Percentiles rank a stretch among this genome's conserved stretches.
Conservation (phyloP, 2,797 vertebrate species). For the Oreortyx pictus region DNA sequence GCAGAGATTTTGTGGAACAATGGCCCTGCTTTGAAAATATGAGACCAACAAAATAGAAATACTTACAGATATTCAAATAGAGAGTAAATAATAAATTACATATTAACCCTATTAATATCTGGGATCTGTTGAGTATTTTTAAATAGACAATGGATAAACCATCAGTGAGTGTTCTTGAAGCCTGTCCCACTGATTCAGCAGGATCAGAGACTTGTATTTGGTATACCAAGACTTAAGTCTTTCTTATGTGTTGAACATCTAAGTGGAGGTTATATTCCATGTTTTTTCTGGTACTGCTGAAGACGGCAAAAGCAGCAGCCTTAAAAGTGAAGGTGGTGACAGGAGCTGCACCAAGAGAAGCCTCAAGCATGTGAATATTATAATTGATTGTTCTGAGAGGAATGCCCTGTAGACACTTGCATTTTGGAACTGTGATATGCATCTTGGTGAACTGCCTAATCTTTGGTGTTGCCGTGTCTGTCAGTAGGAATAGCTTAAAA, state of each 20-base stretch:
- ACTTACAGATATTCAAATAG: background rate
- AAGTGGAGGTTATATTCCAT: background rate
- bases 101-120: background rate
- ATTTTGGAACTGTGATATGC: background rate
- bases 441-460: background rate
- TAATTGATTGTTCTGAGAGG: background rate
- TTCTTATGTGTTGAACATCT: background rate
- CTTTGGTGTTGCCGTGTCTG: background rate
- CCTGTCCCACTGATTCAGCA: background rate
- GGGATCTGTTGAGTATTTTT: background rate
- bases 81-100: background rate
- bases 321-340: background rate
- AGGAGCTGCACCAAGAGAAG: background rate
- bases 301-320: background rate
- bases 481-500: background rate
- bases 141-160: background rate
- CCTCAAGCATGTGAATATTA: background rate
- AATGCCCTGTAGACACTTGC: background rate
- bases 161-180: background rate
- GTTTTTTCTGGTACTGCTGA: background rate
- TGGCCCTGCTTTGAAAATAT: background rate
- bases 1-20: background rate
- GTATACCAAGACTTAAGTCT: background rate
- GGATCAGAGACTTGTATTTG: background rate
- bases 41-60: background rate